phyloP scores from a whole-genome alignment of 1,140 invertebrate species.

The Apis florea region DNA sequence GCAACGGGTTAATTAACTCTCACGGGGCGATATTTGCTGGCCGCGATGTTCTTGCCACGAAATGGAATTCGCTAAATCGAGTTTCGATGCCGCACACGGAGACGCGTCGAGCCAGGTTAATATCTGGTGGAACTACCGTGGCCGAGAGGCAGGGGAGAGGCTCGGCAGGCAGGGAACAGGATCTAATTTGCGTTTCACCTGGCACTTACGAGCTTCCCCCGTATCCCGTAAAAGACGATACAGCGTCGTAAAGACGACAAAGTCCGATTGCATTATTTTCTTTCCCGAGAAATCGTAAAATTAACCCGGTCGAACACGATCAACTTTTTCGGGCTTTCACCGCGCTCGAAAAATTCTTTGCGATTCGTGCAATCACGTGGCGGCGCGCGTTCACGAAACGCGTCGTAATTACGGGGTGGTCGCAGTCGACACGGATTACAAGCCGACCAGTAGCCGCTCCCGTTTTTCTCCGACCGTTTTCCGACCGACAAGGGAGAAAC shows the following conservation, averaged over 20 bases:
- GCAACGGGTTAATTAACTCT: slow-evolving; percentile 40
- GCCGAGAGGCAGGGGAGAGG: not conserved
- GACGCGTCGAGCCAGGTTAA: not conserved
- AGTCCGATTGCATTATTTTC: slow-evolving; percentile 61
- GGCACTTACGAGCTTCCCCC: slow-evolving; percentile 47
- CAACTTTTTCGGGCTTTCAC: slow-evolving; percentile 15
- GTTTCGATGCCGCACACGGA: slow-evolving; percentile 17
- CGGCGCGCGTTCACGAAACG: not conserved
- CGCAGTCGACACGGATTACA: not conserved
- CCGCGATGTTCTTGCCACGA: not conserved
- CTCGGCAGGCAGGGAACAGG: not conserved
- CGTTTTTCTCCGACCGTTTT: slow-evolving; percentile 17
- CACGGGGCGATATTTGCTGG: not conserved
- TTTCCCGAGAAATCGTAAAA: slow-evolving; percentile 60
- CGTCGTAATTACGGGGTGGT: not conserved
- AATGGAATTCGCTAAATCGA: slow-evolving; percentile 21
- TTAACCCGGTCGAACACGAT: slow-evolving; percentile 11
- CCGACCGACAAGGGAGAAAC: not conserved
- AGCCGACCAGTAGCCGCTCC: not conserved
- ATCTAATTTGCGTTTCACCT: slow-evolving; percentile 56
- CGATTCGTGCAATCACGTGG: not conserved
- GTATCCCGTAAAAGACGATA: slow-evolving; percentile 48
- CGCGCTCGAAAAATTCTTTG: not conserved
- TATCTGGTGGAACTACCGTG: slow-evolving; percentile 7
- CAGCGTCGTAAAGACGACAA: slow-evolving; percentile 64